Conservation (phyloP, 2,888 invertebrate genomes). For the Augiades crinisus region DNA sequence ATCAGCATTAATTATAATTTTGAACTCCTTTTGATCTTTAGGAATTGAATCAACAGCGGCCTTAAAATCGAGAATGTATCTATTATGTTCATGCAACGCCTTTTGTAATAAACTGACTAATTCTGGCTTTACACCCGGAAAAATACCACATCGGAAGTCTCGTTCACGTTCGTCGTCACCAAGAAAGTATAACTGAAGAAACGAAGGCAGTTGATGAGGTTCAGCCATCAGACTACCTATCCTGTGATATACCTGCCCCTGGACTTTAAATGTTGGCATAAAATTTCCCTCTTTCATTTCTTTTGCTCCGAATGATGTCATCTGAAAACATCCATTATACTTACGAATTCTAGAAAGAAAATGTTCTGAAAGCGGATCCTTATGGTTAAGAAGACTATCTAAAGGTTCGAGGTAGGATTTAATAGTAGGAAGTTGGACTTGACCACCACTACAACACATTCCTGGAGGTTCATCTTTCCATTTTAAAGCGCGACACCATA, state of each 20-base stretch:
- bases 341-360: no score
- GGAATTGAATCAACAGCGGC: constrained; percentile 29
- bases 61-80: constrained; percentile 29
- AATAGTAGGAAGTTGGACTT: no score
- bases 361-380: no score
- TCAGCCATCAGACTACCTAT: neutral
- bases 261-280: constrained; percentile 34
- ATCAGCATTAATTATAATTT: constrained; percentile 31
- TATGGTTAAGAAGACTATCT: no score
- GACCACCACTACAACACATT: no score
- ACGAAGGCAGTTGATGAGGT: constrained; percentile 22
- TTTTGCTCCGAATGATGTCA: neutral
- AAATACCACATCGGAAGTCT: constrained; percentile 23
- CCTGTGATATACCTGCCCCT: constrained; percentile 18
- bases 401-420: no score
- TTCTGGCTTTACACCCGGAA: constrained; percentile 28
- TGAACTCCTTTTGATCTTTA: constrained; percentile 8
- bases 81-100: constrained; percentile 33
- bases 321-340: neutral
- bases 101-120: constrained; percentile 34
- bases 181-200: constrained; percentile 38
- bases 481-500: no score
- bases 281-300: neutral
- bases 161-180: constrained; percentile 32
- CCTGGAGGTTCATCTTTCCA: no score